Conservation (phyloP, 2,888 invertebrate species). For the Epiblema foenella region DNA sequence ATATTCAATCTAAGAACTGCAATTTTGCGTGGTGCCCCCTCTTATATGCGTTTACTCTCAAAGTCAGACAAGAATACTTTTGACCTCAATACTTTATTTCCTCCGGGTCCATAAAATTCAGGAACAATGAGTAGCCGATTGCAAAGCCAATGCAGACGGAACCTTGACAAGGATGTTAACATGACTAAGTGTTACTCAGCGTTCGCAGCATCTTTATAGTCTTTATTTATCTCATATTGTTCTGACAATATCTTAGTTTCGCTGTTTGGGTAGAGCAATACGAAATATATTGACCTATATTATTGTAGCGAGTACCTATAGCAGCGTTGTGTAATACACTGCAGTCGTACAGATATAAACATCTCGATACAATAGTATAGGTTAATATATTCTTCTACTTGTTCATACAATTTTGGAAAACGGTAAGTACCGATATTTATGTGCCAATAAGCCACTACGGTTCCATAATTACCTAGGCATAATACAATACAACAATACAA, state of each 20-base stretch:
- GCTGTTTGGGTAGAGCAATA: neutral
- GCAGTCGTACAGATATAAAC: no score
- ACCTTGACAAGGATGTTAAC: conserved; percentile 37
- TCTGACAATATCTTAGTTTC: neutral
- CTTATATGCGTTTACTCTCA: conserved; percentile 4
- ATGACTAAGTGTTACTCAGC: conserved; percentile 35
- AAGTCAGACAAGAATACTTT: conserved; percentile 11
- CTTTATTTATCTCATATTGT: conserved; percentile 22
- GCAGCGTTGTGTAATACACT: no score
- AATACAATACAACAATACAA: no score
- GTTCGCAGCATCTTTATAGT: conserved; percentile 13
- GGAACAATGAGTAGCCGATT: conserved; percentile 33
- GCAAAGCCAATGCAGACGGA: conserved; percentile 31
- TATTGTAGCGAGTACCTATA: no score
- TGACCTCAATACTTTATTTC: conserved; percentile 32
- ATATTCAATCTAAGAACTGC: no score
- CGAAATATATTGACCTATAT: neutral
- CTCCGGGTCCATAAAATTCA: conserved; percentile 35
- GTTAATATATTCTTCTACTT: no score
- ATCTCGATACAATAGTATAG: no score
- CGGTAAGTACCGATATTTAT: no score
- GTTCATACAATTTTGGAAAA: no score
- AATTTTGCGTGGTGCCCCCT: no score
- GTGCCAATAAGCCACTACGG: no score
- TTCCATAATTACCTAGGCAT: no score